Percentiles rank a stretch among this genome's conserved stretches.
These are phyloP conservation scores for Brachionus manjavacas DNA, from an alignment of 1,140 invertebrate genomes.

Conservation along the genomic window DNA sequence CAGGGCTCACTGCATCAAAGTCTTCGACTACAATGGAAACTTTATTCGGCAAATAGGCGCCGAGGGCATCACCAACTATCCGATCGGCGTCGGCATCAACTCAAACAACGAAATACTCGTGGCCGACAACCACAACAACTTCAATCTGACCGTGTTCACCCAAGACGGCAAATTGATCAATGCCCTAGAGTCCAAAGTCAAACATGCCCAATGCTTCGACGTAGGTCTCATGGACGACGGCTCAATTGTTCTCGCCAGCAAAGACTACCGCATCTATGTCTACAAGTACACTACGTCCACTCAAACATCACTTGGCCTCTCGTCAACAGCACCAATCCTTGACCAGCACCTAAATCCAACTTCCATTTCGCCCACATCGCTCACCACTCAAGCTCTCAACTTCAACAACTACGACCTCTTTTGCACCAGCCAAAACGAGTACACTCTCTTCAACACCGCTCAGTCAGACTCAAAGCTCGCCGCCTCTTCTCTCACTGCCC, in stretches of 20 bases:
- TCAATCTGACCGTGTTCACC: slow-evolving; percentile 85
- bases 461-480: not conserved
- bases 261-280: slow-evolving; percentile 96
- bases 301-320: not conserved
- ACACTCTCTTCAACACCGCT: not conserved
- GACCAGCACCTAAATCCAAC: not conserved
- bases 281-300: slow-evolving; percentile 60
- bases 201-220: slow-evolving; percentile 99
- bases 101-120: slow-evolving; percentile 90
- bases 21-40: slow-evolving; percentile 96
- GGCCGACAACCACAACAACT: slow-evolving; percentile 99
- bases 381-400: not conserved
- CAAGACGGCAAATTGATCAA: slow-evolving; percentile 89
- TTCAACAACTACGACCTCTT: not conserved
- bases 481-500: not conserved
- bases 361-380: not conserved
- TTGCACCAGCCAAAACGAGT: not conserved
- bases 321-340: not conserved
- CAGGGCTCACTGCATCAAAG: slow-evolving; percentile 96
- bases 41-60: slow-evolving; percentile 95
- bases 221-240: slow-evolving; percentile 97
- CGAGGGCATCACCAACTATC: slow-evolving; percentile 97
- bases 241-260: slow-evolving; percentile 95
- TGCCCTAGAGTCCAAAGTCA: slow-evolving; percentile 97
- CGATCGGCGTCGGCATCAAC: slow-evolving; percentile 97